A percentile compares a stretch with the other conserved stretches of the same genome.
These are phyloP conservation scores for Hemiscyllium ocellatum DNA, from an alignment of 2,113 vertebrate genomes.

Conservation along the genomic window DNA sequence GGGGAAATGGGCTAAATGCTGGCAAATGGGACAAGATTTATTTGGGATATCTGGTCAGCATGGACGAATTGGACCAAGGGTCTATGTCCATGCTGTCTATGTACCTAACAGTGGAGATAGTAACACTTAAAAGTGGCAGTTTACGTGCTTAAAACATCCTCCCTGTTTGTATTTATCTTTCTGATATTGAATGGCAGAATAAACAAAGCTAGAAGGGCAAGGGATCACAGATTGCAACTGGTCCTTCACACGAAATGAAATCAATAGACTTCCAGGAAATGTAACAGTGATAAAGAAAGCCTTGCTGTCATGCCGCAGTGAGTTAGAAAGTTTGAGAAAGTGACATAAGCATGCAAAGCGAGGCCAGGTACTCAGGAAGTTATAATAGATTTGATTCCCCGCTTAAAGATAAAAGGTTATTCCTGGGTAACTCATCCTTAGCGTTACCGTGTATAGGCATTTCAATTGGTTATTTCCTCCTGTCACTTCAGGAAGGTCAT, in stretches of 20 bases:
- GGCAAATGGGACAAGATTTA: too few species aligned
- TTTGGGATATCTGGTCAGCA: too few species aligned
- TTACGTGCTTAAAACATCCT: background rate
- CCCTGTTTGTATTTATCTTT: background rate
- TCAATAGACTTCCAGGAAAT: conserved; percentile 15
- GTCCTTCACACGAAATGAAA: background rate
- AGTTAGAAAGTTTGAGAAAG: background rate
- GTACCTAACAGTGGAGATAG: background rate
- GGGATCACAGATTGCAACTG: background rate
- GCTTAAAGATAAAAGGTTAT: background rate
- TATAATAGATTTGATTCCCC: background rate
- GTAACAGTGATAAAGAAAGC: background rate
- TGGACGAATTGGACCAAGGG: too few species aligned
- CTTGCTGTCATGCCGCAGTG: too few species aligned
- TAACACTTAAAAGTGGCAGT: background rate
- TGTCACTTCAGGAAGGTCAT: background rate
- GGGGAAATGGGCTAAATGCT: too few species aligned
- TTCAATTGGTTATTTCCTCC: background rate
- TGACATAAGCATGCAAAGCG: background rate
- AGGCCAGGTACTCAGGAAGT: background rate
- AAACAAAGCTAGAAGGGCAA: background rate
- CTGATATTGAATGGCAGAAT: background rate
- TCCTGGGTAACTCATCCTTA: background rate
- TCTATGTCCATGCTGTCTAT: too few species aligned
- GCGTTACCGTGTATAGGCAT: background rate